Base-by-base conservation (phyloP, 2,888 invertebrate species). In the Crepidodera aurea region DNA sequence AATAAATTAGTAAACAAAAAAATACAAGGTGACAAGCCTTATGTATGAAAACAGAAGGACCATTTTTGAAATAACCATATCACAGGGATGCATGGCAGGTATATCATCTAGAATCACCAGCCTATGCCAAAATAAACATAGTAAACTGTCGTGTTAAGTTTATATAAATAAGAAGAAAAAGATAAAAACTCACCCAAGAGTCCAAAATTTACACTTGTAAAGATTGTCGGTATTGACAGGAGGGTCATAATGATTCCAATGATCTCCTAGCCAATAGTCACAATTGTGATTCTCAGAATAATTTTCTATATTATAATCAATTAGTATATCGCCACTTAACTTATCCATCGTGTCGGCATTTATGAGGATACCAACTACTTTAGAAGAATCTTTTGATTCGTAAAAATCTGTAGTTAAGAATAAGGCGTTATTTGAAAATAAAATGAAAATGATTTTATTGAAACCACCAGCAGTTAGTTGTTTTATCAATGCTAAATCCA, bases 371-470 rank as follows among this genome's bases (percentile, higher is more conserved):
- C 65, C 67, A 13, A 68, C 25, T 10, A 65, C 46, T 50, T 62
- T 64, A 1, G 62, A 58, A 18, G 10, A 32, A 29, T 42, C 51
- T 53, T 42, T 58, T 22, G 10, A 1, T 1, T 22, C 12, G 7
- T 15, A 12, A 7, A 25, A 25, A 18, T 53, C 27, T 48, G 16
- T 25, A 12, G 34, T 34, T 7, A 37, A 6, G n/a, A 67, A 67
- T 1, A 67, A 34, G 4, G 48, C 25, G 22, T 64, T 51, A 5
- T 57, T 51, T 7, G 56, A 51, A 19, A 64, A 67, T 18, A 67
- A 44, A 13, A 48, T 51, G 12, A 58, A 19, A 2, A 64, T 51
- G 1, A 64, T 22, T 48, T 60, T 65, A 7, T 48, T 13, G 1
- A 27, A 12, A 19, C 55, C 16, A 7, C 18, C 34, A 0, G 27